Base-by-base conservation (phyloP, 92 coral and sea anemone genomes). In the Paramuricea clavata region DNA sequence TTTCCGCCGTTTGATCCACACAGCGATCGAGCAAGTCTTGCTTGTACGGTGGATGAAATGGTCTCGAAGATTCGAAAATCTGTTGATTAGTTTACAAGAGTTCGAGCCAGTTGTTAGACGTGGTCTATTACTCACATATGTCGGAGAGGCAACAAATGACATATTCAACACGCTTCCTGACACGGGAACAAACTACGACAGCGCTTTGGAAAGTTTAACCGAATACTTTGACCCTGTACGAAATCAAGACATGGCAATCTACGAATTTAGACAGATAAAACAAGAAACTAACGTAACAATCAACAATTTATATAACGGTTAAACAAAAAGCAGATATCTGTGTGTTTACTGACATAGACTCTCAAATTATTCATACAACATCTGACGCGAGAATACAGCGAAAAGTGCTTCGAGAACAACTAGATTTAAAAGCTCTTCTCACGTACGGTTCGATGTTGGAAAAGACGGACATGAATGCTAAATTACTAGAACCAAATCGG, bases 351-450 rank as follows among this genome's bases (percentile, higher is more conserved):
- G 54, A 87, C 44, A 68, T 28, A 12, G 90, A 86, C 6, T 62
- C 85, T 0, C 87, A 81, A 25, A 81, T 86, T 21, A 90, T 86
- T 27, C 90, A 90, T 79, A 86, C 60, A 49, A 86, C 90, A 33
- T 74, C 50, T 17, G 91, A 87, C 59, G 6, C 57, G 8, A 35
- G 91, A 22, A 25, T 87, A 31, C 69, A 85, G n/a, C 56, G 76
- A 74, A 69, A 87, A 57, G 90, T 87, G 0, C 67, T 90, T 34
- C 75, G 67, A 21, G 88, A 90, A 50, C n/a, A 35, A 0, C 23
- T 87, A 49, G 34, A 13, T 27, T 69, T 81, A 7, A 39, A 72
- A 28, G 71, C 17, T 6, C 21, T 81, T 27, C 57, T 90, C 13
- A 31, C 33, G 2, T 69, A 87, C 26, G 88, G 85, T 10, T 68